Base-by-base conservation (phyloP, 2,888 invertebrate species). In the Drosophila fungiperda region DNA sequence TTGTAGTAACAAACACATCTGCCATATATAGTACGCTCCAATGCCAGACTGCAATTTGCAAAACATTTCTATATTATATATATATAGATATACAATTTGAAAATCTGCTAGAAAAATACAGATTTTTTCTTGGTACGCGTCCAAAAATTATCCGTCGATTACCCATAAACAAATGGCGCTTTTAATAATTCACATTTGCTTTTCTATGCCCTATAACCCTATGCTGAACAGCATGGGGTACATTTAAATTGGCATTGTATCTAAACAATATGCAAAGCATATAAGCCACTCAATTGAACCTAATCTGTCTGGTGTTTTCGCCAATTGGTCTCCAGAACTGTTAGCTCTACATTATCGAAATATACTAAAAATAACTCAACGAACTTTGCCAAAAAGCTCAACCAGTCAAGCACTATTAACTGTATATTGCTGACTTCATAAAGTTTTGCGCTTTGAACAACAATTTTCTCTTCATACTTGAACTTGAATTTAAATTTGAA, bases 111-210 rank as follows among this genome's bases (percentile, higher is more conserved):
- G 53, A 65, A 53, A 71, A 57, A 73, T 50, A 62, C 57, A 61
- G 55, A 66, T 53, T 73, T 55, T 67, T 78, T 75, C 54, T 85
- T 85, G 85, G 85, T 83, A 54, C 48, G n/a, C 68, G 68, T 86
- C 88, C 85, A 85, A 85, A 68, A 81, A 75, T 75, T 63, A 61
- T 55, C 26, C 67, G 42, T 73, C 72, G 62, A 72, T 76, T 59
- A 71, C 9, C 68, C 42, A 79, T 63, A 63, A 76, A 49, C 69
- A 69, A 87, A 82, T 80, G 78, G 76, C 67, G 72, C 58, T 80
- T 78, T 72, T 50, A 74, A 60, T 68, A 57, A 55, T 57, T 53
- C n/a, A 35, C 33, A 33, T 62, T 38, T 55, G 50, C 50, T 35
- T 53, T 33, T 23, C 5, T 3, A 42, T 68, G 67, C 55, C 38